phyloP scores from a whole-genome alignment of 2,797 vertebrate genomes.

The Poecilia picta region DNA sequence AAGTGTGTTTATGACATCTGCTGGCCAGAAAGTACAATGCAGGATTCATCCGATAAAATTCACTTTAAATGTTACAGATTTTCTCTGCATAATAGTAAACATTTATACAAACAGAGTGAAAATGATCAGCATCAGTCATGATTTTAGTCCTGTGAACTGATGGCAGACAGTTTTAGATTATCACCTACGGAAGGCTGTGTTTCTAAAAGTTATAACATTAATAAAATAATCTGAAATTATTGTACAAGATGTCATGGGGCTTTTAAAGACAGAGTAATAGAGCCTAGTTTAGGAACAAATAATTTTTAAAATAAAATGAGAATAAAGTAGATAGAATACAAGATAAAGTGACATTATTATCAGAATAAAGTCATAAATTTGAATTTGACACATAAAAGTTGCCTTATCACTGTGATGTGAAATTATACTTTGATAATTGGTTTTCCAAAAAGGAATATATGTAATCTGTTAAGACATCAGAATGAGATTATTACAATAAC shows the following conservation, averaged over 20 bases:
- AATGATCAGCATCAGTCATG: not conserved
- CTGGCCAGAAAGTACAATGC: slow-evolving; percentile 25
- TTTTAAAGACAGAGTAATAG: not conserved
- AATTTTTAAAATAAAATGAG: too few relatives aligned
- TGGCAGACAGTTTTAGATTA: not conserved
- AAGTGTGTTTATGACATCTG: slow-evolving; percentile 64
- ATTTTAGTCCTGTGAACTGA: not conserved
- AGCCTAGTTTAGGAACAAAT: too few relatives aligned
- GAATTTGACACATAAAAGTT: too few relatives aligned
- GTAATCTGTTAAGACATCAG: too few relatives aligned
- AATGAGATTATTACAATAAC: too few relatives aligned
- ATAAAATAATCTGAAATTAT: not conserved
- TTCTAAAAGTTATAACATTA: not conserved
- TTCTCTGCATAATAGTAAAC: not conserved
- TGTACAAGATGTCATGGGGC: not conserved
- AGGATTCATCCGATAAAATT: not conserved
- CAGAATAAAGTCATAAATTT: too few relatives aligned
- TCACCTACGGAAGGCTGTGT: too few relatives aligned
- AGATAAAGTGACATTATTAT: too few relatives aligned
- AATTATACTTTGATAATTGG: too few relatives aligned
- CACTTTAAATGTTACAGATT: not conserved
- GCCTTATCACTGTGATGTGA: too few relatives aligned
- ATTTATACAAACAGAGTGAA: not conserved
- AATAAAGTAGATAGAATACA: too few relatives aligned
- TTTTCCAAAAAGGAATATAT: too few relatives aligned